Base-by-base conservation (phyloP, 2,113 vertebrate species). In the Percopsis transmontana region DNA sequence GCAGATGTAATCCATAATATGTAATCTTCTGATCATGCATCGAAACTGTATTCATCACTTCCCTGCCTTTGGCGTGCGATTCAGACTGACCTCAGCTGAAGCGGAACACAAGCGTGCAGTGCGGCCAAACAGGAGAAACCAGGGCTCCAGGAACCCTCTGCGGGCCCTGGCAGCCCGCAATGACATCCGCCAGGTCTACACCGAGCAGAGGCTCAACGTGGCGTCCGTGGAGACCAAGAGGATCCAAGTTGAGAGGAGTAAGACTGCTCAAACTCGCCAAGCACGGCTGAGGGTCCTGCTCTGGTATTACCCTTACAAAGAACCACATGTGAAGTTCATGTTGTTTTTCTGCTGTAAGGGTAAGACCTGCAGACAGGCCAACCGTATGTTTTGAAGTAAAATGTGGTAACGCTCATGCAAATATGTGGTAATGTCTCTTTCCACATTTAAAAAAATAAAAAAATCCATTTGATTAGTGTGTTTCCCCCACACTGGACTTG, bases 221-320 rank as follows among this genome's bases (percentile, higher is more conserved):
- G 92, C 91, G 40, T 81, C 84, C 0, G 63, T 93, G 70, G 93
- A 94, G 82, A 81, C 90, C 57, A 93, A 91, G 67, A 91, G 93
- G 80, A 92, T 94, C 62, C 92, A 92, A 84, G 89, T 92, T 58
- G 92, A 94, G 79, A 80, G 88, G 16, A 92, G 93, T 94, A 87
- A 78, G 92, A 59, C 21, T 3, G 27, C 51, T 48, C 14, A 21
- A 1, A 51, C 27, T 5, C 23, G 53, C 1, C 1, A 33, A 11
- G 53, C 40, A 16, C 12, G 21, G 40, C 23, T n/a, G n/a, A 53
- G n/a, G 1, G 48, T 5, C 9, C 9, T 18, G 9, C 19, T 51
- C 19, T 51, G n/a, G 3, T 19, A 1, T 18, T 47, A 5, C 45
- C 15, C 45, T 14, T 33, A 33, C 27, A 33, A 33, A 33, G n/a